A percentile compares a stretch with the other conserved stretches of the same genome.
Conservation (phyloP, 2,113 vertebrate species). For the cat (Felis catus) region DNA sequence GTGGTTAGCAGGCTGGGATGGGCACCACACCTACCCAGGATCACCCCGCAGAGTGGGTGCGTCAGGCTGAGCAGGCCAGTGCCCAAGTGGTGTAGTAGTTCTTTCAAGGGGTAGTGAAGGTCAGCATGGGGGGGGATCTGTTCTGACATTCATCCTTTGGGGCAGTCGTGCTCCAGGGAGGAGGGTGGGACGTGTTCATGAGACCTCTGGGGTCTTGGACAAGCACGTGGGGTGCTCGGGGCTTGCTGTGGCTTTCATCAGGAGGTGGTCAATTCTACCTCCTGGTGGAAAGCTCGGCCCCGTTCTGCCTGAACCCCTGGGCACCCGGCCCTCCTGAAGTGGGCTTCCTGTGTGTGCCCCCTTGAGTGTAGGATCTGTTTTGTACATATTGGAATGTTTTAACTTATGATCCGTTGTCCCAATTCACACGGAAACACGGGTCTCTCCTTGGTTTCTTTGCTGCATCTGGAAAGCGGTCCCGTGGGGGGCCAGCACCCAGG, state of each 20-base stretch:
- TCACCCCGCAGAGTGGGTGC: neutral
- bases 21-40: neutral
- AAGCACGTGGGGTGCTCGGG: neutral
- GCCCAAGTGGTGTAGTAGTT: neutral
- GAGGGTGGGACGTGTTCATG: rapidly evolving
- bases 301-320: neutral
- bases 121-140: neutral
- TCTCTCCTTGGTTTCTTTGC: neutral
- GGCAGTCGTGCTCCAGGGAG: neutral
- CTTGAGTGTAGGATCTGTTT: constrained; percentile 70
- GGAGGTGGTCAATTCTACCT: neutral
- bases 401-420: constrained; percentile 78
- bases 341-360: constrained; percentile 60
- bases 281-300: neutral
- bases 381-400: constrained; percentile 83
- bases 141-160: rapidly evolving
- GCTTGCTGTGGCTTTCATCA: rapidly evolving
- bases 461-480: constrained; percentile 33
- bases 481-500: neutral
- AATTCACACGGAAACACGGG: constrained; percentile 36
- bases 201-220: neutral
- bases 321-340: constrained; percentile 14
- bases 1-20: neutral
- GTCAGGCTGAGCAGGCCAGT: rapidly evolving
- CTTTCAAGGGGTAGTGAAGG: neutral